These are phyloP conservation scores for Dunckerocampus dactyliophorus DNA, from an alignment of 2,113 vertebrate species.

Conservation along the genomic window DNA sequence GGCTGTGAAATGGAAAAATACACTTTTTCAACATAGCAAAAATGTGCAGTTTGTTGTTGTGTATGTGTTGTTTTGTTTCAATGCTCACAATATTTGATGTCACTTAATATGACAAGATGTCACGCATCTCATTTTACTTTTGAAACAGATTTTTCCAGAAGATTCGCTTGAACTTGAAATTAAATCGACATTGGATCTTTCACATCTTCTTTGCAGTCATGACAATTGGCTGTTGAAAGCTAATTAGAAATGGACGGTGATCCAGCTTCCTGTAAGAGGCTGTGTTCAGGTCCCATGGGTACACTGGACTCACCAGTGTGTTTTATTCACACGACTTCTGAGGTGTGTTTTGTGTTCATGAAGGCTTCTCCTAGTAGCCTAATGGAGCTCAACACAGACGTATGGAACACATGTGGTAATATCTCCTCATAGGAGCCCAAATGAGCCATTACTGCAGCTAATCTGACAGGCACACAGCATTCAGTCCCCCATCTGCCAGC, in stretches of 20 bases:
- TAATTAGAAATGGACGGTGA: not conserved
- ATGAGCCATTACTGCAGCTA: constrained; percentile 74
- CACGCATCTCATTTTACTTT: too few species aligned
- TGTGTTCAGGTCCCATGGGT: not conserved
- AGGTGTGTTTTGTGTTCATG: constrained; percentile 56
- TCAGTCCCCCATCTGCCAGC: constrained; percentile 70
- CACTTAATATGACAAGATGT: too few species aligned
- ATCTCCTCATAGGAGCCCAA: constrained; percentile 75
- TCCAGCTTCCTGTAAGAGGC: not conserved
- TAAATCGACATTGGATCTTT: too few species aligned
- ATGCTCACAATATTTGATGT: too few species aligned
- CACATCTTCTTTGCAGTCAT: too few species aligned
- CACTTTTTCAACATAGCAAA: too few species aligned
- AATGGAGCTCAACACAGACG: constrained; percentile 68
- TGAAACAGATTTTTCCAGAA: too few species aligned
- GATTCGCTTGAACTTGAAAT: too few species aligned
- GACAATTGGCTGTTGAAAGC: too few species aligned
- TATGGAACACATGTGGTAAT: constrained; percentile 75
- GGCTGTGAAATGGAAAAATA: too few species aligned
- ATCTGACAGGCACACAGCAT: constrained; percentile 70
- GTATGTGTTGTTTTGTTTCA: too few species aligned
- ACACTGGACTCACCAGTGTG: constrained; percentile 1
- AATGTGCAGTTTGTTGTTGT: too few species aligned
- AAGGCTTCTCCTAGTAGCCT: constrained; percentile 54
- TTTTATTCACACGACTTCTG: constrained; percentile 47